phyloP scores from a whole-genome alignment of 2,113 vertebrate genomes.

The Scalopus aquaticus region DNA sequence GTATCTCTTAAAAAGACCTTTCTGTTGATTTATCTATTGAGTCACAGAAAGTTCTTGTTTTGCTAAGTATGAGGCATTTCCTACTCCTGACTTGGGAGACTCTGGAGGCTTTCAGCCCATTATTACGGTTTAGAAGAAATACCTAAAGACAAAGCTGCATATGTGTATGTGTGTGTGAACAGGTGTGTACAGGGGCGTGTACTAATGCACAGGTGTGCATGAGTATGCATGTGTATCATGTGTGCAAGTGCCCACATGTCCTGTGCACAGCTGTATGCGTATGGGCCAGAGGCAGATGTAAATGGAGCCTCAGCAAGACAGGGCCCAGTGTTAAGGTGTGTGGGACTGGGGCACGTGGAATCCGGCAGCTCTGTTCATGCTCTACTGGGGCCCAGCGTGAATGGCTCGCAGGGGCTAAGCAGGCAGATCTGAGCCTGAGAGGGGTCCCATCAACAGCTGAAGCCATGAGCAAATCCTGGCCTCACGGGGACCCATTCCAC shows the following conservation, averaged over 20 bases:
- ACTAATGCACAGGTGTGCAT: background rate
- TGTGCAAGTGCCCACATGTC: background rate
- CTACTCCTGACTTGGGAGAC: background rate
- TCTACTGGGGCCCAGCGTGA: slow-evolving; percentile 79
- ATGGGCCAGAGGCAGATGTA: too few relatives aligned
- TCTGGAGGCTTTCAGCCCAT: background rate
- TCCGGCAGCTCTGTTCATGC: slow-evolving; percentile 79
- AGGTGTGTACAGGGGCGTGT: too few relatives aligned
- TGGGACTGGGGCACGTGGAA: slow-evolving; percentile 66
- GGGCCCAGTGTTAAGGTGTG: slow-evolving; percentile 58
- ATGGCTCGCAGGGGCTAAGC: slow-evolving; percentile 85
- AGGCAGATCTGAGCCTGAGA: slow-evolving; percentile 70
- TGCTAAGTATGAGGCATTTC: background rate
- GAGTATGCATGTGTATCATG: fast-evolving
- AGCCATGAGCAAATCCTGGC: slow-evolving; percentile 85
- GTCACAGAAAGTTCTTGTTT: background rate
- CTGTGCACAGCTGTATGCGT: background rate
- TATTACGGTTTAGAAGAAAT: background rate
- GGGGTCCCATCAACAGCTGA: slow-evolving; percentile 73
- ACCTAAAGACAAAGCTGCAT: background rate
- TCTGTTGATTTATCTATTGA: background rate
- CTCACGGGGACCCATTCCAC: slow-evolving; percentile 76
- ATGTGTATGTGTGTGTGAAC: background rate
- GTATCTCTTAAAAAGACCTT: background rate
- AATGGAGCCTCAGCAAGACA: background rate